Conservation (phyloP, 2,113 vertebrate species). For the Gorilla gorilla region DNA sequence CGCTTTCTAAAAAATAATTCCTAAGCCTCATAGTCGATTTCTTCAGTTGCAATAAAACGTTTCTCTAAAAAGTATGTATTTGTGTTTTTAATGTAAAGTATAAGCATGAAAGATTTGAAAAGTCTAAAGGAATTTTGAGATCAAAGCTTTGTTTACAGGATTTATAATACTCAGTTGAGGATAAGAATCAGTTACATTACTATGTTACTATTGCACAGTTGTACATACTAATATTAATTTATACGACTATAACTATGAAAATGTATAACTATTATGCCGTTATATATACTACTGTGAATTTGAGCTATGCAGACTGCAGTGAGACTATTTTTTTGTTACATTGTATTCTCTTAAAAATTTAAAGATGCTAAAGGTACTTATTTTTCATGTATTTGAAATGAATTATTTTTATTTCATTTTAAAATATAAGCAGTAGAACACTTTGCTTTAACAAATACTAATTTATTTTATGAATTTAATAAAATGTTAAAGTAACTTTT, state of each 20-base stretch:
- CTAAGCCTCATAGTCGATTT: neutral
- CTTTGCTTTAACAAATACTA: neutral
- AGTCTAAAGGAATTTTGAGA: neutral
- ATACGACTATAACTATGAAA: neutral
- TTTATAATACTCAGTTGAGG: neutral
- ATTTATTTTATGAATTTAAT: neutral
- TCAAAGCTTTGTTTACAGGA: neutral
- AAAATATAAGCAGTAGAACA: neutral
- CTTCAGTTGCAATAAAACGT: neutral
- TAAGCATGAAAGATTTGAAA: neutral
- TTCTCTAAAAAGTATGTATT: neutral
- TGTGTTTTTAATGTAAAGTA: neutral
- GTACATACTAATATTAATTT: neutral
- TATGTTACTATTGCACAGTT: neutral
- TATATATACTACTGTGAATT: neutral
- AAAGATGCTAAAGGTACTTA: neutral
- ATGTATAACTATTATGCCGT: neutral
- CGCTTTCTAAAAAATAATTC: neutral
- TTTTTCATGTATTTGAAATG: neutral
- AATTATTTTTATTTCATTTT: slow-evolving; percentile 6
- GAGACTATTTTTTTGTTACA: neutral
- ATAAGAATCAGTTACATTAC: neutral
- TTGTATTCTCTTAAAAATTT: neutral
- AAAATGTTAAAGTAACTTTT: neutral
- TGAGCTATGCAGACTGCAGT: neutral